Evolutionary conservation across 2,888 invertebrate species (phyloP), one percentile per base, ranked within the genome.

Genomic region (Drosophila borealis): DNA sequence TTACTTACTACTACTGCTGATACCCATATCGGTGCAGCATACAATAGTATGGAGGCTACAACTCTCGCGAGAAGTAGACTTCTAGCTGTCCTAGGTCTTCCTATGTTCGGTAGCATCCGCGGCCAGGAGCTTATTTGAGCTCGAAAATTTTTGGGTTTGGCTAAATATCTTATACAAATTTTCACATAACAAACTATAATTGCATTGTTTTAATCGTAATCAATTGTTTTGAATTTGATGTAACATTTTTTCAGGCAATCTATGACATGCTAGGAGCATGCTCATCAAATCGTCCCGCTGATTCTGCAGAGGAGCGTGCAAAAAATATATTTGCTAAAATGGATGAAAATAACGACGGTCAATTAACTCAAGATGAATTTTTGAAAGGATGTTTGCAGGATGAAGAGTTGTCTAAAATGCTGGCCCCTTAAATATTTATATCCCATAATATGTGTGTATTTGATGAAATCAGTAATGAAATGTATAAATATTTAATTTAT

Each of bases 181-280:
- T 25, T 25, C 6, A 25, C 25, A 25, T 2, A 25, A 25, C 2
- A 25, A 25, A 6, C 25, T 25, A 2, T 25, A 25, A 8, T 29
- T 29, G 29, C 29, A 8, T 29, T 29, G 29, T 25, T 25, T 25
- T 25, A 25, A 25, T 25, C 25, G 25, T 8, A 1, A 25, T 25
- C 25, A 25, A 25, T 25, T 25, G 25, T 29, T 29, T 29, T 29
- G 8, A 8, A 2, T 29, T 29, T 29, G 29, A 29, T 29, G 0
- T 29, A 11, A 29, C 8, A 9, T 17, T 25, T 25, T 93, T 94
- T 46, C 94, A 99, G 99, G 99, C 99, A 80, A 99, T 99, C 93
- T 99, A 99, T 93, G 99, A 99, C 93, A 99, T 99, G 99, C 94
- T 99, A 88, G 99, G 99, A 62, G 98, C 98, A 78, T 98, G 98